phyloP scores from a whole-genome alignment of 64 coral and sea anemone species.

The Pocillopora damicornis region DNA sequence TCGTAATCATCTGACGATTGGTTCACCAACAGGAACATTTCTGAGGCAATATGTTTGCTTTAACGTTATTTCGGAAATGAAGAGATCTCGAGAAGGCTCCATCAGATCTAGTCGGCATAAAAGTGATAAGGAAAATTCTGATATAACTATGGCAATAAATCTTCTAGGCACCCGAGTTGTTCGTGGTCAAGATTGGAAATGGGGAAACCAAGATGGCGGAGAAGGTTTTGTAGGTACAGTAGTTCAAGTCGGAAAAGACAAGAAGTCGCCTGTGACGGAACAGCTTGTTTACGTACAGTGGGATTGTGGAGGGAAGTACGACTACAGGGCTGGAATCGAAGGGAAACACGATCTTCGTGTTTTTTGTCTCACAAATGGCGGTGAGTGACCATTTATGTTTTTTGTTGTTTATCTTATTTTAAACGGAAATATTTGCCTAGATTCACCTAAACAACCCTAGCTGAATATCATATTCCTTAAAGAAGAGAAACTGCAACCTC shows the following conservation, averaged over 20 bases:
- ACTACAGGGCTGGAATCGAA: constrained; percentile 59
- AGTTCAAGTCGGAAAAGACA: constrained; percentile 12
- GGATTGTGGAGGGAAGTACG: constrained; percentile 27
- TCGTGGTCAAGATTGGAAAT: constrained; percentile 50
- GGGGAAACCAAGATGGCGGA: constrained; percentile 56
- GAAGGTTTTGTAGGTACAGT: constrained; percentile 54
- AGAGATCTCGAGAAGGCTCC: too few relatives aligned
- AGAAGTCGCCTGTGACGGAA: not conserved
- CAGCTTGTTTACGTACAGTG: constrained; percentile 52
- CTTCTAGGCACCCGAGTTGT: constrained; percentile 47
- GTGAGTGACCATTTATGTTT: constrained; percentile 2
- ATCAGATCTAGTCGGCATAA: not conserved
- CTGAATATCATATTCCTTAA: too few relatives aligned
- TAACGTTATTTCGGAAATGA: too few relatives aligned
- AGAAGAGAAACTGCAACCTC: too few relatives aligned
- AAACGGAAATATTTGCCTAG: too few relatives aligned
- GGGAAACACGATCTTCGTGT: constrained; percentile 45
- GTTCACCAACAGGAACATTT: too few relatives aligned
- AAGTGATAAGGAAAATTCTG: not conserved
- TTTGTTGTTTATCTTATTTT: too few relatives aligned
- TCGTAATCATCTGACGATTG: too few relatives aligned
- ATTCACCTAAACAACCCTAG: too few relatives aligned
- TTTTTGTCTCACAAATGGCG: constrained; percentile 8
- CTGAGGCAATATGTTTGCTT: too few relatives aligned
- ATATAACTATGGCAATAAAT: not conserved